Evolutionary conservation across 1,140 invertebrate genomes (phyloP), one percentile per base, ranked within the genome.

Genomic region (Psix sp.): DNA sequence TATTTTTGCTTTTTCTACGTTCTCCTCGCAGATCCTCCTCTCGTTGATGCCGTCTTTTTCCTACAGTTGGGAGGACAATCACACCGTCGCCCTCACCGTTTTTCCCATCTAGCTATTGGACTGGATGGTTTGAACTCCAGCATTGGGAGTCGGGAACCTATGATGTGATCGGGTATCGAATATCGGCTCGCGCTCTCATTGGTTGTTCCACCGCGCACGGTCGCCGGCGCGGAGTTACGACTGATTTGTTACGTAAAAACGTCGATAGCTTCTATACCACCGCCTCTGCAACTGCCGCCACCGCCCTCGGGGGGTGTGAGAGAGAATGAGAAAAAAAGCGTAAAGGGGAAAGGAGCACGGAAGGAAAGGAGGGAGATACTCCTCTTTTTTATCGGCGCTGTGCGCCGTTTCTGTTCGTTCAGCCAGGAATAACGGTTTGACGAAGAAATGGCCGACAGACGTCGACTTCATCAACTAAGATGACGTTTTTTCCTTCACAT

Each of bases 181-280:
- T 86, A 87, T 87, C 85, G 86, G 81, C 85, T 85, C 74, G 80
- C 76, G 66, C 77, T 85, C 83, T 78, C 78, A 86, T 86, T 87
- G 86, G 86, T 82, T 66, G 80, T 74, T 81, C 77, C 72, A 82
- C 78, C 77, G 82, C 83, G 81, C 83, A 83, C 80, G 79, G 81
- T 83, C 82, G 82, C 82, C 74, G 77, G 74, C 73, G 82, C 82
- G 82, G 77, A 84, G 84, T 86, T 85, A 83, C 86, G 85, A 87
- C 86, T 86, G 86, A 87, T 87, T 86, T 87, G 86, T 87, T 86
- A 86, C 85, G 86, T 86, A 87, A 87, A 87, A 87, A 87, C 85
- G 86, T 87, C 86, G 85, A 87, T 87, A 87, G 82, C 81, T 83
- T 84, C 82, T 85, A 85, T 86, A 85, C 78, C 74, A 74, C 76